Evolutionary conservation across 2,797 vertebrate genomes (phyloP).

Genomic region (Selene dorsalis): DNA sequence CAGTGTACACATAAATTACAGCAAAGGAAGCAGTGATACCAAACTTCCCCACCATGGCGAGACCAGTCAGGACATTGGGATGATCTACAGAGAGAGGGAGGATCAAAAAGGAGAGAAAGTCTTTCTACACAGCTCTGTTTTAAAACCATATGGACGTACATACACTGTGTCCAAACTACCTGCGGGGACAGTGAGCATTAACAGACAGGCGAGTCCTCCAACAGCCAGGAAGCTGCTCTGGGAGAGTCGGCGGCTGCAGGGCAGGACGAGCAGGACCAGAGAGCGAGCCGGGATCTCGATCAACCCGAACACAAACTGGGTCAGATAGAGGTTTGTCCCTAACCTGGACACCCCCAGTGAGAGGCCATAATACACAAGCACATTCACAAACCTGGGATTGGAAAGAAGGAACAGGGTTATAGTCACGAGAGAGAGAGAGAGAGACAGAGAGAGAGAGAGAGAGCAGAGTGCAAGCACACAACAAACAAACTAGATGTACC

Average conservation of each 20-base stretch:
- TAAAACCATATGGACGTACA: background rate
- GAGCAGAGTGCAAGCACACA: background rate
- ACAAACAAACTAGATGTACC: conserved; percentile 76
- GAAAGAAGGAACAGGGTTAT: background rate
- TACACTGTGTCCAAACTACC: conserved; percentile 50
- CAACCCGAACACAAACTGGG: conserved; percentile 89
- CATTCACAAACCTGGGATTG: conserved; percentile 88
- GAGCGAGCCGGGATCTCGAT: conserved; percentile 88
- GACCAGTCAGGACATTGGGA: conserved; percentile 65
- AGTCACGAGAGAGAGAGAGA: background rate
- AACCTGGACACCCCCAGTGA: conserved; percentile 88
- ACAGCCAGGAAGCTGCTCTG: conserved; percentile 78
- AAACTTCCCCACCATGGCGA: conserved; percentile 94
- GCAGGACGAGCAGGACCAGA: conserved; percentile 77
- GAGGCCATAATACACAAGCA: conserved; percentile 91
- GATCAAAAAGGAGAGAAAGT: background rate
- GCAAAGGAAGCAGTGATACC: conserved; percentile 92
- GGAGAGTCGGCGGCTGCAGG: conserved; percentile 76
- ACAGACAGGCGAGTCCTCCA: conserved; percentile 80
- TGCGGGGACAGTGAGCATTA: conserved; percentile 78
- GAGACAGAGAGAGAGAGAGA: background rate
- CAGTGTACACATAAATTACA: conserved; percentile 93
- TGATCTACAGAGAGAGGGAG: conserved; percentile 63
- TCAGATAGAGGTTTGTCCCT: conserved; percentile 89
- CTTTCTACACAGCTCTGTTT: background rate